Conservation (phyloP, 2,113 vertebrate genomes). For the Pelecanus crispus region DNA sequence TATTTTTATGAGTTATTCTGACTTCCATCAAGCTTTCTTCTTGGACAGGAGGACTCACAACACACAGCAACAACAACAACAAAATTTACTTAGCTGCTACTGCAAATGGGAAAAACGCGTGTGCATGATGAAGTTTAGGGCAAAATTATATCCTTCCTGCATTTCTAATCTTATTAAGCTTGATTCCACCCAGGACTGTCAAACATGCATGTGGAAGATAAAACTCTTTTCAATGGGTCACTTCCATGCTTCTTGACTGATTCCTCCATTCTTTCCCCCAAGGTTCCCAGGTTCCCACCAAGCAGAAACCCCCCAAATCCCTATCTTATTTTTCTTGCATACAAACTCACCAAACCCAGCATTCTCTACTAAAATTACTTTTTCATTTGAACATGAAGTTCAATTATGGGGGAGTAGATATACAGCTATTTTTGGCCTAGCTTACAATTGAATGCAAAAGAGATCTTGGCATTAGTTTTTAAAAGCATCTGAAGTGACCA, state of each 20-base stretch:
- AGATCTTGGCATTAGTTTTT: background rate
- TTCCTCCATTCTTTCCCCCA: background rate
- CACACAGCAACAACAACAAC: background rate
- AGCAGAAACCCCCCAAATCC: background rate
- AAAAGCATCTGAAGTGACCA: background rate
- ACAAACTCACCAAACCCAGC: background rate
- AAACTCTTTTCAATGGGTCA: background rate
- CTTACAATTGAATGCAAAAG: background rate
- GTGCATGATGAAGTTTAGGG: background rate
- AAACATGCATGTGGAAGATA: background rate
- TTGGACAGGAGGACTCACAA: background rate
- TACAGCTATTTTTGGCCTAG: background rate
- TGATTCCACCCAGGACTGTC: background rate
- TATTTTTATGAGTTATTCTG: background rate
- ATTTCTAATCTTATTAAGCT: background rate
- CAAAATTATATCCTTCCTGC: slow-evolving; percentile 7
- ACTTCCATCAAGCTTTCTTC: background rate
- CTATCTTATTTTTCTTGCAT: background rate
- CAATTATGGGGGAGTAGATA: background rate
- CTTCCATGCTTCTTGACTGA: background rate
- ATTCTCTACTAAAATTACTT: background rate
- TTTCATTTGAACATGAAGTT: background rate
- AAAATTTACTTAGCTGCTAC: background rate
- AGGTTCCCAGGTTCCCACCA: background rate
- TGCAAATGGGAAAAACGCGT: background rate